A percentile compares a stretch with the other conserved stretches of the same genome.
Evolutionary conservation across 37 sponge, comb jelly and placozoan species (phyloP).

Genomic region (Ianthella basta): DNA sequence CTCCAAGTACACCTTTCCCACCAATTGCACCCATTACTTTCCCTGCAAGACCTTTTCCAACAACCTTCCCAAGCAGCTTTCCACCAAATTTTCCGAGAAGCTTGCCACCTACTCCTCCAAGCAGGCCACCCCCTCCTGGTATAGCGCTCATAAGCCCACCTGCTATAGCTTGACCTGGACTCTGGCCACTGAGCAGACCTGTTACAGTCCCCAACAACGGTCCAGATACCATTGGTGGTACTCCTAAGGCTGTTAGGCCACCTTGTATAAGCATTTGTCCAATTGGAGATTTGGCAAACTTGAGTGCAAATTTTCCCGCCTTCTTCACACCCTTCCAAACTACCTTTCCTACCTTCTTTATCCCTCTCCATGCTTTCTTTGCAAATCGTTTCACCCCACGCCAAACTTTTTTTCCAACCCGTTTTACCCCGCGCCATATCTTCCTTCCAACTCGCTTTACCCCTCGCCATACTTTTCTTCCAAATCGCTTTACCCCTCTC

Average conservation of each 20-base stretch:
- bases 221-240: conserved; percentile 3
- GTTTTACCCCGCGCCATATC: neutral
- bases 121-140: conserved; percentile 3
- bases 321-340: conserved; percentile 6
- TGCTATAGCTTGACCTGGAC: neutral
- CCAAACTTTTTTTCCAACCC: neutral
- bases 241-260: neutral
- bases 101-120: neutral
- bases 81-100: neutral
- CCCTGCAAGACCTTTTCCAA: neutral
- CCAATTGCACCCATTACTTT: neutral
- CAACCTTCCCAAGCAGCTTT: neutral
- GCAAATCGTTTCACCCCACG: neutral
- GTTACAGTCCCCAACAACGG: neutral
- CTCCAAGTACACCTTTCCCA: no score
- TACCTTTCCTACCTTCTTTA: neutral
- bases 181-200: conserved; percentile 10
- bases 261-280: neutral
- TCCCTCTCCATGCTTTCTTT: neutral
- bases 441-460: conserved; percentile 9
- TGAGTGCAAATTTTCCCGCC: neutral
- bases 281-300: conserved; percentile 13
- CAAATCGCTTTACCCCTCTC: neutral
- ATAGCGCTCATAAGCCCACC: neutral
- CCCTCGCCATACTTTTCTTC: neutral